Evolutionary conservation across 2,888 invertebrate species (phyloP).

Genomic region (Augochlorella aurata): DNA sequence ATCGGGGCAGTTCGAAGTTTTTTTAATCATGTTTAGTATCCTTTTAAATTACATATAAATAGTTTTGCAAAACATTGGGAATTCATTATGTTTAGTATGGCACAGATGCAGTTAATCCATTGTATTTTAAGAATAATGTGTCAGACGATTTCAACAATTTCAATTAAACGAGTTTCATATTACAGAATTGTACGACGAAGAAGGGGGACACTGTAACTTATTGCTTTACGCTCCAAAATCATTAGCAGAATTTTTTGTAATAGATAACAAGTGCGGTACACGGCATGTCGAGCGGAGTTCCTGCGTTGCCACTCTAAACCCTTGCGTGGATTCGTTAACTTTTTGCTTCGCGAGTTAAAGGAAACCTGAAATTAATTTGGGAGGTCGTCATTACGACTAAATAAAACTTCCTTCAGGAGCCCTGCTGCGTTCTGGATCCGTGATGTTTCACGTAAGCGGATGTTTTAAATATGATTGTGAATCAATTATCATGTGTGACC

Average conservation of each 20-base stretch:
- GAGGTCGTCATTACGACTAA: conserved; percentile 35
- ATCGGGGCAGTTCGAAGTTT: not conserved
- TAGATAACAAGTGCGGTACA: conserved; percentile 34
- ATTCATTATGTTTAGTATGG: no score
- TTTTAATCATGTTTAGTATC: not conserved
- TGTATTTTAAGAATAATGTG: no score
- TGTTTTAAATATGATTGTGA: conserved; percentile 12
- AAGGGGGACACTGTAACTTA: not conserved
- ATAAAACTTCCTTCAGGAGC: conserved; percentile 37
- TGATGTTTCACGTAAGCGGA: not conserved
- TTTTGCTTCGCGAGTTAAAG: conserved; percentile 34
- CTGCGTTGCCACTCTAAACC: conserved; percentile 29
- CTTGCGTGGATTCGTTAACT: conserved; percentile 37
- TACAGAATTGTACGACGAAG: not conserved
- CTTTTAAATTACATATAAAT: no score
- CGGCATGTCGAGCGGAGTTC: conserved; percentile 9
- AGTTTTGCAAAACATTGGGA: no score
- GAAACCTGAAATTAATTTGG: conserved; percentile 50
- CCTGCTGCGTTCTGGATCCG: not conserved
- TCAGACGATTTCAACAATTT: not conserved
- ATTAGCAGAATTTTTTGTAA: conserved; percentile 38
- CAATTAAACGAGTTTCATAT: not conserved
- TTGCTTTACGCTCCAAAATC: conserved; percentile 18
- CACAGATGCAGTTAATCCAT: no score
- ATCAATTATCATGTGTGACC: conserved; percentile 22